Base-by-base conservation (phyloP, 1,140 invertebrate genomes). In the Bombus sibiricus region DNA sequence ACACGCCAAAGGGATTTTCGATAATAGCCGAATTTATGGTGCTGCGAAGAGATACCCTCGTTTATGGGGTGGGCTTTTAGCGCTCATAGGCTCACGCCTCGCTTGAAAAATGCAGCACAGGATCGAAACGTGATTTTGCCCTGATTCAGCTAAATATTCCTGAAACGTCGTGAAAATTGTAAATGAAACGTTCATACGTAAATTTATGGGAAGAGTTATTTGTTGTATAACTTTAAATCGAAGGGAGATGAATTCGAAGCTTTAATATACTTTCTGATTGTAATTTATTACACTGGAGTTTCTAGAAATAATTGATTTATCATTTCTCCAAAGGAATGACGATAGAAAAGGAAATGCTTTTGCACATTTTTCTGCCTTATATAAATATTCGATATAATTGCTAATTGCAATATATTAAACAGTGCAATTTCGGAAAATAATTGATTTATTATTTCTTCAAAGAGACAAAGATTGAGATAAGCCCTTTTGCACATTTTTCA, bases 1-100 rank as follows among this genome's bases (percentile, higher is more conserved):
- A 34, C 64, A 34, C 22, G 47, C n/a, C 74, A 34, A 74, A 80
- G 39, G 83, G 83, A 85, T 87, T 81, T 85, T 81, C 83, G 72
- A 87, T 87, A 87, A 87, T 85, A 87, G 41, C 77, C 41, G 53
- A 87, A 87, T 87, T 87, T 87, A 87, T 72, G 39, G 39, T 9
- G 83, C 13, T n/a, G 39, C 47, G 37, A 64, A 81, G 53, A 80
- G 72, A 59, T 41, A 69, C 28, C 37, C 15, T 28, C 76, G 69
- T 68, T 85, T 85, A 76, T 75, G 28, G 43, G 69, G 5, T 10
- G 4, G n/a, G 83, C 86, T 87, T 85, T 81, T 80, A 83, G 39
- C 86, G n/a, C 37, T 66, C 37, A 28, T 34, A 22, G 72, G 75
- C 32, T 77, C 37, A 47, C 28, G 18, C 15, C n/a, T 6, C 28